These are phyloP conservation scores for Pipra filicauda DNA, from an alignment of 2,113 vertebrate genomes.

Conservation along the genomic window DNA sequence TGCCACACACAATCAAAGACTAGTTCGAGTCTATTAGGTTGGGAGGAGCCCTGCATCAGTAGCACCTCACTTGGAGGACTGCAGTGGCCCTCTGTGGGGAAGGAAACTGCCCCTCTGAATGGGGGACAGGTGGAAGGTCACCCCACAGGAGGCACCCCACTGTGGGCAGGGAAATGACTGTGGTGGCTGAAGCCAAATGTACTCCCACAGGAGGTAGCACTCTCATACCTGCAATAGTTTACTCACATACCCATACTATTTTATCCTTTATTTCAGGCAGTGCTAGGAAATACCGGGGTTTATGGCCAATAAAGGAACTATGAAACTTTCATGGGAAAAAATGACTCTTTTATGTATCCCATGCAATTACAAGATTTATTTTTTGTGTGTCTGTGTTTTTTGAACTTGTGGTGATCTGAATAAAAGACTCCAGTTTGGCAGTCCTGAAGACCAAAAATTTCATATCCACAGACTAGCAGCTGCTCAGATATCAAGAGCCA, in stretches of 20 bases:
- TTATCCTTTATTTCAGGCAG: background rate
- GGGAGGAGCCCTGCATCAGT: background rate
- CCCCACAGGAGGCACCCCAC: background rate
- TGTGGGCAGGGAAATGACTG: background rate
- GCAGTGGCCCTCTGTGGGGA: background rate
- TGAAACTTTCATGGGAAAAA: background rate
- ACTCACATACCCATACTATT: background rate
- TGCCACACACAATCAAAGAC: rapidly evolving
- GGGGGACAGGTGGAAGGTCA: background rate
- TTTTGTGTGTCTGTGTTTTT: background rate
- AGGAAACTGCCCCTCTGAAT: background rate
- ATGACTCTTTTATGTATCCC: background rate
- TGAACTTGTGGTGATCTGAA: background rate
- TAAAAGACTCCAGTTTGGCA: background rate
- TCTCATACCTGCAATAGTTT: background rate
- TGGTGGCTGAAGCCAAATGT: background rate
- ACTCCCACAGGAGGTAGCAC: background rate
- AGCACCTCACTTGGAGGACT: background rate
- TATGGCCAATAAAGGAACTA: background rate
- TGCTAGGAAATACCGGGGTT: background rate
- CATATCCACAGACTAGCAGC: background rate
- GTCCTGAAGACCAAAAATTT: background rate
- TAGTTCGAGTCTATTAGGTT: rapidly evolving
- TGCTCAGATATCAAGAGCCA: slow-evolving; percentile 19
- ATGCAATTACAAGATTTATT: background rate